Base-by-base conservation (phyloP, 2,113 vertebrate species). In the Chitala chitala region DNA sequence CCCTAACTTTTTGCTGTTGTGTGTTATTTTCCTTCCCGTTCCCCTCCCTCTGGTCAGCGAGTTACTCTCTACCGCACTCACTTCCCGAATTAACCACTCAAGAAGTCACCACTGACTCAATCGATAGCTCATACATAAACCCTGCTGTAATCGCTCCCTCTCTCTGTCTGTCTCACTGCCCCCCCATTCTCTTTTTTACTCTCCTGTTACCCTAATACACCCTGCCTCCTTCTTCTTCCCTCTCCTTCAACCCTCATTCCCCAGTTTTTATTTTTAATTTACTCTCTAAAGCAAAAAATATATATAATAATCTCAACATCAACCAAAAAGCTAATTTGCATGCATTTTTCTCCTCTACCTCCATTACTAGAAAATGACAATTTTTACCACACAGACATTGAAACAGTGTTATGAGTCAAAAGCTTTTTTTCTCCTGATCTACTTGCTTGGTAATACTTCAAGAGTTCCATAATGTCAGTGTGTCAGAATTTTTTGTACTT, bases 101-200 rank as follows among this genome's bases (percentile, higher is more conserved):
- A 90, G 89, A 92, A 91, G 90, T 92, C 91, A 91, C 90, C 90
- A 90, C 89, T 85, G 88, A 91, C 89, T 89, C 88, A 91, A 91
- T 92, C 91, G 90, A 92, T 92, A 92, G 84, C 90, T 92, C 91
- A 92, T 92, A 90, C 90, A 92, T 92, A 92, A 92, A 91, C 87
- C 88, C 87, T 84, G 86, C 88, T 90, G 89, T 91, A 91, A 91
- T 92, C 87, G 84, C 87, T 87, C 86, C 86, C 87, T 82, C 77
- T 76, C 83, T 80, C 77, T 86, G 86, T 80, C 87, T 85, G 87
- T 85, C 86, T 85, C 71, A 81, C 65, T 77, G 76, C 69, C 75
- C 78, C 79, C 31, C n/a, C 77, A 48, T 51, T 40, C 36, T 71
- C 69, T 63, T 73, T n/a, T 68, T 48, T 77, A 53, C 68, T 65